Evolutionary conservation across 2,888 invertebrate genomes (phyloP).

Genomic region (Pogonocherus hispidulus): DNA sequence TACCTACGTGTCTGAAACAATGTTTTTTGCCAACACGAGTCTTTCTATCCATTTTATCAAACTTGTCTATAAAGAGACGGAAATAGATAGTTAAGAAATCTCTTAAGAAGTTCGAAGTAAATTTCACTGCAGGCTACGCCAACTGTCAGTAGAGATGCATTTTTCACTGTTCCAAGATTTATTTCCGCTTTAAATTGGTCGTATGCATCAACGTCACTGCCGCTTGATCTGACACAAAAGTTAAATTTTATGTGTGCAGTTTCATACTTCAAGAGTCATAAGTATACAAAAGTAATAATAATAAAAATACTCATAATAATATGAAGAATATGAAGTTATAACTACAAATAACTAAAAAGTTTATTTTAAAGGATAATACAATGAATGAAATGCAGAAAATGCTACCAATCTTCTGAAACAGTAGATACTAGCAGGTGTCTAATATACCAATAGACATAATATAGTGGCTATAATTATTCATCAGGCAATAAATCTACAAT

Average conservation of each 20-base stretch:
- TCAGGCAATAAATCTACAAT: too few relatives aligned
- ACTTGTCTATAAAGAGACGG: slow-evolving; percentile 3
- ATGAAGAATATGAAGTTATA: too few relatives aligned
- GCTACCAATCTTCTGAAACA: too few relatives aligned
- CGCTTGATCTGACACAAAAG: slow-evolving; percentile 17
- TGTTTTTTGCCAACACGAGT: not conserved
- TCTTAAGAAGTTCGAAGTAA: not conserved
- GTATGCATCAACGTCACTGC: slow-evolving; percentile 26
- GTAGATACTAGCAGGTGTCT: too few relatives aligned
- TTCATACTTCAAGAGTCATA: slow-evolving; percentile 1
- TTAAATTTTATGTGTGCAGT: not conserved
- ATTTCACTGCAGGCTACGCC: not conserved
- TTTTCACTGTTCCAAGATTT: slow-evolving; percentile 17
- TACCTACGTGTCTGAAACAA: not conserved
- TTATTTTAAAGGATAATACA: too few relatives aligned
- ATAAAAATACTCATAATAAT: too few relatives aligned
- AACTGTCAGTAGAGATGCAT: slow-evolving; percentile 12
- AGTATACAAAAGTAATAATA: too few relatives aligned
- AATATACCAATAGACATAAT: too few relatives aligned
- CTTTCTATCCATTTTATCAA: not conserved
- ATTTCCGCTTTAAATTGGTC: slow-evolving; percentile 17
- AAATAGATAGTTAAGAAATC: slow-evolving; percentile 16
- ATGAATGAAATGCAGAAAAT: too few relatives aligned
- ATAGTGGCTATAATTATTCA: too few relatives aligned
- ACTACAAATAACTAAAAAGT: too few relatives aligned